Conservation (phyloP, 2,888 invertebrate genomes). For the Napeogenes inachia region DNA sequence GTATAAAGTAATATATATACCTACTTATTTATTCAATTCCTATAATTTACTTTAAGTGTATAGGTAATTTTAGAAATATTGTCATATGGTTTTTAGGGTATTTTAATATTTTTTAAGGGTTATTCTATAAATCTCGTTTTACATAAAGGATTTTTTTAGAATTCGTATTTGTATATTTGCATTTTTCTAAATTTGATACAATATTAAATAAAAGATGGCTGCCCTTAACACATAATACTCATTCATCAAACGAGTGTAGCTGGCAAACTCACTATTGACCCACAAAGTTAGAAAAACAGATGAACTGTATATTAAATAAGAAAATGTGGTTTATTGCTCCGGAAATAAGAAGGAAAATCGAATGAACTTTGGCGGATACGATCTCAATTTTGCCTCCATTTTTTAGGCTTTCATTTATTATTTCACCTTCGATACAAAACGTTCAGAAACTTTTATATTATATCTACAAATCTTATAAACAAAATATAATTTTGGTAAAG, state of each 20-base stretch:
- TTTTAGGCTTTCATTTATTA: constrained; percentile 12
- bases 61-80: too few relatives aligned
- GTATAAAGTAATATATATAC: too few relatives aligned
- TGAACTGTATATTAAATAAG: constrained; percentile 21
- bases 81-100: too few relatives aligned
- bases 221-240: constrained; percentile 21
- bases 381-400: constrained; percentile 8
- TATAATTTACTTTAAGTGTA: too few relatives aligned
- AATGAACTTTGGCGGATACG: constrained; percentile 10
- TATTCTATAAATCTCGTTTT: too few relatives aligned
- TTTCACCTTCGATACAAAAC: constrained; percentile 7
- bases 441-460: neutral
- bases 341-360: constrained; percentile 17
- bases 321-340: constrained; percentile 18
- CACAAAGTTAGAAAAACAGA: constrained; percentile 30
- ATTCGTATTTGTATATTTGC: too few relatives aligned
- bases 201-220: neutral
- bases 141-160: too few relatives aligned
- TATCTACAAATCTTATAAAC: constrained; percentile 5
- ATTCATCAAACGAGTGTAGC: constrained; percentile 31
- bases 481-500: constrained; percentile 3
- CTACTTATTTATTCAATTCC: too few relatives aligned
- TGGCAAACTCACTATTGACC: constrained; percentile 25
- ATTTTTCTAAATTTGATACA: neutral
- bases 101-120: too few relatives aligned